These are phyloP conservation scores for Litoditis marina DNA, from an alignment of 2,888 invertebrate genomes.

Conservation along the genomic window DNA sequence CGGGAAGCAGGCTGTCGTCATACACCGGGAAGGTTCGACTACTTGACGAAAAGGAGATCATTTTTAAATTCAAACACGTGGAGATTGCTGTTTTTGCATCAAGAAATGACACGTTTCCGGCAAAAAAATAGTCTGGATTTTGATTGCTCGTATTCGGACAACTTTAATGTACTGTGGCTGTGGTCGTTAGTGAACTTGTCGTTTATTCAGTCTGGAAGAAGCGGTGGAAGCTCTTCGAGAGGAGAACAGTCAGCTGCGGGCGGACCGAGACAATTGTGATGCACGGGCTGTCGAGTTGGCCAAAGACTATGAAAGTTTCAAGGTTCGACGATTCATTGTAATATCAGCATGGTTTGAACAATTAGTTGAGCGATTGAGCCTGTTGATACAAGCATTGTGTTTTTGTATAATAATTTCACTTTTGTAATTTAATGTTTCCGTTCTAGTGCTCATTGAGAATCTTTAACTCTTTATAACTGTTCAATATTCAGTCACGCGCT, in stretches of 20 bases:
- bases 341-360: too few species aligned
- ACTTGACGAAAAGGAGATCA: too few species aligned
- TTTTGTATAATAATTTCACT: too few species aligned
- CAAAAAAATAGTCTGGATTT: too few species aligned
- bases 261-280: slow-evolving; percentile 21
- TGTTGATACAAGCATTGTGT: too few species aligned
- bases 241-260: slow-evolving; percentile 24
- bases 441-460: not conserved
- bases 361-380: too few species aligned
- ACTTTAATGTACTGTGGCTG: not conserved
- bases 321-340: slow-evolving; percentile 17
- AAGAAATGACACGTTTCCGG: too few species aligned
- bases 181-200: not conserved
- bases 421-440: not conserved
- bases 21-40: too few species aligned
- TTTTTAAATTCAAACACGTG: too few species aligned
- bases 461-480: not conserved
- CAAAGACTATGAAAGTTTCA: slow-evolving; percentile 34
- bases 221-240: slow-evolving; percentile 12
- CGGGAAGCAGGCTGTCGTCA: too few species aligned
- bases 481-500: slow-evolving; percentile 8
- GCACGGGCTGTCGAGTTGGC: slow-evolving; percentile 25
- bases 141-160: too few species aligned
- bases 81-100: too few species aligned
- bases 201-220: slow-evolving; percentile 17